Evolutionary conservation across 2,797 vertebrate species (phyloP).

Genomic region (Selene dorsalis): DNA sequence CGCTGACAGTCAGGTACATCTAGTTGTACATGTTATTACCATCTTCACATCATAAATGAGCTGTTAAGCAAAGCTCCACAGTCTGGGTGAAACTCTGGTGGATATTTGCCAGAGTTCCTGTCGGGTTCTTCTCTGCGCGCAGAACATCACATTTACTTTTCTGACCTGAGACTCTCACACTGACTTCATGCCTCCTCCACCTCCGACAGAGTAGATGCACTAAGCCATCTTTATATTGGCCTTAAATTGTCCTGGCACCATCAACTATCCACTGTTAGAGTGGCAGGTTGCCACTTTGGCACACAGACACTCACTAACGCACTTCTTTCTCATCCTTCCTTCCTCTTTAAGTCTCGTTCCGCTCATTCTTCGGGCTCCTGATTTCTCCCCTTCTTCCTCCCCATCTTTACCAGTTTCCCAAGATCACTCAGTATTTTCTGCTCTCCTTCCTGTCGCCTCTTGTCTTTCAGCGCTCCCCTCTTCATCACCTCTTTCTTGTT

Average conservation of each 20-base stretch:
- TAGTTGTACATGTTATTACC: conserved; percentile 30
- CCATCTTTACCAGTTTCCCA: background rate
- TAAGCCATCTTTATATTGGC: conserved; percentile 59
- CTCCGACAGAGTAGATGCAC: conserved; percentile 48
- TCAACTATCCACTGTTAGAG: conserved; percentile 44
- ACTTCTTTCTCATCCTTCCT: conserved; percentile 34
- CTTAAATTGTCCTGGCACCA: conserved; percentile 67
- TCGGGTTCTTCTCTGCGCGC: background rate
- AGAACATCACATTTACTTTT: background rate
- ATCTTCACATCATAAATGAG: conserved; percentile 48
- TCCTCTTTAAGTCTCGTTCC: conserved; percentile 19
- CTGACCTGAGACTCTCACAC: conserved; percentile 19
- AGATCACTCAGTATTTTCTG: conserved; percentile 7
- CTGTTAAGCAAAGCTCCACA: conserved; percentile 38
- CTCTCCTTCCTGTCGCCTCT: background rate
- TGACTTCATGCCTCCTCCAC: conserved; percentile 34
- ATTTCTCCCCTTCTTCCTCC: background rate
- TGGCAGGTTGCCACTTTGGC: conserved; percentile 53
- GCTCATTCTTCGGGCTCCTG: conserved; percentile 28
- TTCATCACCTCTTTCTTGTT: conserved; percentile 42
- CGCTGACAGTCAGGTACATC: conserved; percentile 28
- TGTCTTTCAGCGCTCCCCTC: conserved; percentile 28
- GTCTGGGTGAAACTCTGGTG: conserved; percentile 19
- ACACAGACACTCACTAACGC: conserved; percentile 30
- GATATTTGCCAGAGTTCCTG: conserved; percentile 17